Percentiles rank a stretch among this genome's conserved stretches.
These are phyloP conservation scores for Pandion haliaetus DNA, from an alignment of 2,113 vertebrate genomes.

Conservation along the genomic window DNA sequence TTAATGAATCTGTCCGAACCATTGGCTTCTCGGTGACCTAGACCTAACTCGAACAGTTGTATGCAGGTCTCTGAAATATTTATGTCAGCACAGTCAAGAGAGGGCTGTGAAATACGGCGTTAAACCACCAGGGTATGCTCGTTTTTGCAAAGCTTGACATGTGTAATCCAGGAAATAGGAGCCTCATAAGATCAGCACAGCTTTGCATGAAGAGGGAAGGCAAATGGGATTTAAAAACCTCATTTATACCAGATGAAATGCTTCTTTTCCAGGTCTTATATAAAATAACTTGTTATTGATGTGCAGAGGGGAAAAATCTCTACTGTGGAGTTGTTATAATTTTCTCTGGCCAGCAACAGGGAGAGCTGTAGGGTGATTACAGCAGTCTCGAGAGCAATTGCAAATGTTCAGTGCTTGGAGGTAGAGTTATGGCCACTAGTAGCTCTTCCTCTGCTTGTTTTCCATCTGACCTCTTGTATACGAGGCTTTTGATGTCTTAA, in stretches of 20 bases:
- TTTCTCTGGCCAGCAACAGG: not conserved
- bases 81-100: not conserved
- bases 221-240: conserved; percentile 68
- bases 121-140: not conserved
- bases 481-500: not conserved
- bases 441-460: not conserved
- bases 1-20: not conserved
- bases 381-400: not conserved
- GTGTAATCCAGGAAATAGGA: conserved; percentile 65
- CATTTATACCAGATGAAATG: conserved; percentile 54
- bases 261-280: conserved; percentile 1
- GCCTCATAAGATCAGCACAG: conserved; percentile 65
- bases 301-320: not conserved
- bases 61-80: conserved; percentile 48
- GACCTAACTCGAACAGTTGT: conserved; percentile 9
- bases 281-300: conserved; percentile 7
- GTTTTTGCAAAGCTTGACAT: conserved; percentile 42
- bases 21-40: conserved; percentile 13
- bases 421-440: not conserved
- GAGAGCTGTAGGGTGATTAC: not conserved
- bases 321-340: not conserved
- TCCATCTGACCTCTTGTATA: not conserved
- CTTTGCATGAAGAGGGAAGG: conserved; percentile 57
- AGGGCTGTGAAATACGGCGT: not conserved
- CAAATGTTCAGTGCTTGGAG: not conserved